Base-by-base conservation (phyloP, 2,797 vertebrate genomes). In the Melanotaenia boesemani region DNA sequence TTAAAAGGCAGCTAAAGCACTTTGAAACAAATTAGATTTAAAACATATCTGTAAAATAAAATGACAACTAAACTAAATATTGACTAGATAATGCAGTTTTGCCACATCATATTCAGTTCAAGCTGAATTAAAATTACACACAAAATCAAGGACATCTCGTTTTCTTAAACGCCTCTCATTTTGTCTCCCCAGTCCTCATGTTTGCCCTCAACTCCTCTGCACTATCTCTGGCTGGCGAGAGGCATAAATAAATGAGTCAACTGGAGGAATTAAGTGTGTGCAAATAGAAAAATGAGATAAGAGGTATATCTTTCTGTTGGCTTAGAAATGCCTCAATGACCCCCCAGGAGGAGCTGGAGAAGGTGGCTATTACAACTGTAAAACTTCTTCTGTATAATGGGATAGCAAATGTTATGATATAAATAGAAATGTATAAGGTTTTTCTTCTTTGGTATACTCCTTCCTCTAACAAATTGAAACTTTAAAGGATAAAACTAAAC, bases 221-320 rank as follows among this genome's bases (percentile, higher is more conserved):
- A 9, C n/a, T 7, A 50, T 50, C 48, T 50, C 48, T 10, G 48
- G 48, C 48, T 50, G 48, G 48, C 48, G n/a, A 50, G 48, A 50
- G 48, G n/a, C 48, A 50, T 50, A 50, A 50, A 50, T 50, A 50
- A 50, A 50, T 22, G 20, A 50, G 48, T 50, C 48, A 50, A 50
- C 48, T 22, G n/a, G 48, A 50, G 48, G 48, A 50, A 50, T 50
- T 50, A 50, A 50, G 48, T 50, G 48, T 50, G 48, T 50, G 48
- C 48, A 50, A 50, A 50, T 50, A 50, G 48, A n/a, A 50, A 50
- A 50, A 50, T 22, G 48, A 50, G 48, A 50, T 50, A 50, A 50
- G 48, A 9, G 48, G n/a, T 22, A 22, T 50, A 50, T 50, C 48
- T 50, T n/a, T 50, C n/a, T 3, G 7, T 22, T 50, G 48, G 48